phyloP scores from a whole-genome alignment of 2,888 invertebrate species.

The Drosophila sordidapex region DNA sequence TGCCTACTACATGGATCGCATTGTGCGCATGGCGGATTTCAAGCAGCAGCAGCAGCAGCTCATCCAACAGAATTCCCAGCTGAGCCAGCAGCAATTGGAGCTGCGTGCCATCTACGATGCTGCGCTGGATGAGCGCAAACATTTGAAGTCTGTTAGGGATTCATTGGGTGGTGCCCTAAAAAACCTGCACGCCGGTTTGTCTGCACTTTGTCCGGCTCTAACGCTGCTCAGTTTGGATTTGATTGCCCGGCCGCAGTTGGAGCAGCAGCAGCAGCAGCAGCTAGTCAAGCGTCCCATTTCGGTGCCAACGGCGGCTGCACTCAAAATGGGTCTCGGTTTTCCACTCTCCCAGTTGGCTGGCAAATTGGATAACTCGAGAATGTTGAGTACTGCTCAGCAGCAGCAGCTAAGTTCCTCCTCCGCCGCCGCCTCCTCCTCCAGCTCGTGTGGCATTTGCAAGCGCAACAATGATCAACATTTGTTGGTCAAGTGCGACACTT shows the following conservation, averaged over 20 bases:
- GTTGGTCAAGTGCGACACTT: conserved; percentile 97
- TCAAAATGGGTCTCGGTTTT: conserved; percentile 95
- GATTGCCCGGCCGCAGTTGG: conserved; percentile 84
- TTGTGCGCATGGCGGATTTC: conserved; percentile 91
- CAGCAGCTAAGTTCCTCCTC: conserved; percentile 24
- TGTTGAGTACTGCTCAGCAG: conserved; percentile 83
- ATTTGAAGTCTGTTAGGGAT: conserved; percentile 87
- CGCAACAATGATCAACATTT: conserved; percentile 96
- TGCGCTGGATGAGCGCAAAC: conserved; percentile 88
- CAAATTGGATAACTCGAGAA: conserved; percentile 89
- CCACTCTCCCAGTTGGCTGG: conserved; percentile 89
- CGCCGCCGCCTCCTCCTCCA: conserved; percentile 68
- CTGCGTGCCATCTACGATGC: conserved; percentile 92
- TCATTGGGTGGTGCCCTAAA: conserved; percentile 36
- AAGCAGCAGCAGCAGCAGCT: conserved; percentile 91
- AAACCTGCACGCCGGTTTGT: conserved; percentile 38
- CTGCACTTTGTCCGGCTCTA: conserved; percentile 87
- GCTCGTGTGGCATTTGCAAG: conserved; percentile 93
- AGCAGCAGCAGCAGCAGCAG: conserved; percentile 83
- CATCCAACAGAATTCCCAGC: conserved; percentile 89
- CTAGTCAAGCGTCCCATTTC: conserved; percentile 88
- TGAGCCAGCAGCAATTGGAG: conserved; percentile 91
- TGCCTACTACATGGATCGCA: conserved; percentile 96
- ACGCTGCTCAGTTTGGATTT: conserved; percentile 87
- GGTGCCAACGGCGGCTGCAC: conserved; percentile 92